Percentiles rank a stretch among this genome's conserved stretches.
Evolutionary conservation across 2,113 vertebrate genomes (phyloP).

Genomic region (Desmodus rotundus): DNA sequence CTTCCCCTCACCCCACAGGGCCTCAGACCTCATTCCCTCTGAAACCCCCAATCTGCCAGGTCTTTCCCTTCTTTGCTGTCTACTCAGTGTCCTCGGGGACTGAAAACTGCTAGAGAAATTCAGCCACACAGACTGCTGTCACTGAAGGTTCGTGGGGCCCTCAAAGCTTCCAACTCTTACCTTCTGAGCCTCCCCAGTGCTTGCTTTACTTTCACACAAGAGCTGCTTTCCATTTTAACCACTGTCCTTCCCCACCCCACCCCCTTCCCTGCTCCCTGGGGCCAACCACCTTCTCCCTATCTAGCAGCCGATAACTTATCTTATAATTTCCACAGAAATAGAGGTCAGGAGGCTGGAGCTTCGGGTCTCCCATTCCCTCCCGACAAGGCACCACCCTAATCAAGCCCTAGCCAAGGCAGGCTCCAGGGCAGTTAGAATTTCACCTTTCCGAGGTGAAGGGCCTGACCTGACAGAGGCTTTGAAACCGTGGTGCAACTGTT

Average conservation of each 20-base stretch:
- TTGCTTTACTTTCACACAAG: not conserved
- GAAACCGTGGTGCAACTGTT: slow-evolving; percentile 76
- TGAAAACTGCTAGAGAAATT: not conserved
- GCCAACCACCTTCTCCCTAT: not conserved
- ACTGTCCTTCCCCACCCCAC: not conserved
- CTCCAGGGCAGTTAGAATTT: not conserved
- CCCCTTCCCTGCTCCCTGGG: not conserved
- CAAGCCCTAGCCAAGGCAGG: not conserved
- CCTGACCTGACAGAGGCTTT: slow-evolving; percentile 72
- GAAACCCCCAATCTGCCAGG: not conserved
- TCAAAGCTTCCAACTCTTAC: fast-evolving
- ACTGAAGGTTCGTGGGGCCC: not conserved
- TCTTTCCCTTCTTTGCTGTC: not conserved
- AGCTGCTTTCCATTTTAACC: not conserved
- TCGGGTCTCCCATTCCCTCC: not conserved
- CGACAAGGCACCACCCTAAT: not conserved
- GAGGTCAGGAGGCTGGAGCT: not conserved
- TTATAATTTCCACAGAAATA: not conserved
- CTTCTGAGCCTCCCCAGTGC: not conserved
- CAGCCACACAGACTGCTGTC: too few relatives aligned
- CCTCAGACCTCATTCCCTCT: not conserved
- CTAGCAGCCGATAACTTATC: not conserved
- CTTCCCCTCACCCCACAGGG: not conserved
- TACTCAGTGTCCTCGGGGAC: not conserved
- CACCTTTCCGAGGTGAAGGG: slow-evolving; percentile 55